Evolutionary conservation across 37 sponge, comb jelly and placozoan species (phyloP).

Genomic region (Ianthella basta): DNA sequence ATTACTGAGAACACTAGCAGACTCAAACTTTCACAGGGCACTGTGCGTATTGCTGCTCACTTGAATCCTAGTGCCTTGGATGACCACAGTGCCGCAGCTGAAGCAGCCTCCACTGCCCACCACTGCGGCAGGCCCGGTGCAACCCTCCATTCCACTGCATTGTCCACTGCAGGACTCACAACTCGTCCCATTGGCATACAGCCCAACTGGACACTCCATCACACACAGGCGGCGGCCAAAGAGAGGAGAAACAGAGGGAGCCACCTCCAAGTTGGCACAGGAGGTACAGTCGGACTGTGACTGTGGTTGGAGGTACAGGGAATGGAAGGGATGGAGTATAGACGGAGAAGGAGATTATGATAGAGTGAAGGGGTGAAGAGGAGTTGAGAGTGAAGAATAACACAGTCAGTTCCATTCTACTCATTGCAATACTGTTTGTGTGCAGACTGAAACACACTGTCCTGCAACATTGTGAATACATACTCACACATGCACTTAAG

Average conservation of each 20-base stretch:
- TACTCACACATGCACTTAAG: too few species aligned
- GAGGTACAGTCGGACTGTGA: neutral
- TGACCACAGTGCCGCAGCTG: slow-evolving; percentile 40
- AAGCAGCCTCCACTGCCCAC: slow-evolving; percentile 57
- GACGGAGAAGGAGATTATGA: neutral
- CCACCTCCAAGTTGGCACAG: neutral
- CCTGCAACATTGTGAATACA: too few species aligned
- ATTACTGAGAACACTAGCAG: neutral
- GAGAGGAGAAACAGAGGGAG: too few species aligned
- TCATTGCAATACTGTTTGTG: too few species aligned
- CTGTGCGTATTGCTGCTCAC: neutral
- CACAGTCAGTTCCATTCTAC: too few species aligned
- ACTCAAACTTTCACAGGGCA: neutral
- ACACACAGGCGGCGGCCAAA: slow-evolving; percentile 35
- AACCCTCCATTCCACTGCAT: slow-evolving; percentile 54
- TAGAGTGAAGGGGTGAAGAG: neutral
- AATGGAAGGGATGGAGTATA: neutral
- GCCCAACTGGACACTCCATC: slow-evolving; percentile 45
- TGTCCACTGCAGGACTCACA: slow-evolving; percentile 54
- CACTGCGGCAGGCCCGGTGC: slow-evolving; percentile 67
- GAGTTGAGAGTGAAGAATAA: neutral
- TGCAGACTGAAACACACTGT: neutral
- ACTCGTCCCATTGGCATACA: slow-evolving; percentile 5
- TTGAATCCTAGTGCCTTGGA: slow-evolving; percentile 2
- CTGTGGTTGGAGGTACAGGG: neutral